Conservation (phyloP, 2,113 vertebrate genomes). For the Pomatostomus ruficeps region DNA sequence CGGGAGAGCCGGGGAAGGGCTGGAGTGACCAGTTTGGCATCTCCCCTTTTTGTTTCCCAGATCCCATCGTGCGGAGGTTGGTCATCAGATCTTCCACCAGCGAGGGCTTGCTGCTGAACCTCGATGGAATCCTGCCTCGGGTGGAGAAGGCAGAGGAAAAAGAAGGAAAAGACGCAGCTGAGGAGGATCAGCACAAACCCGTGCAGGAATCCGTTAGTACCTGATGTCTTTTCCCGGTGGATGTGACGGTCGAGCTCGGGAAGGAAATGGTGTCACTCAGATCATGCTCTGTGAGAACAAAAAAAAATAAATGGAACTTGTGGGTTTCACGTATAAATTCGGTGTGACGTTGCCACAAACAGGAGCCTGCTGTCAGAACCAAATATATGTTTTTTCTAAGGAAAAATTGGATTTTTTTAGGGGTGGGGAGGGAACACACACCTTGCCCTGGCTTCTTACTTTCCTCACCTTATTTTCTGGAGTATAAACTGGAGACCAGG, state of each 20-base stretch:
- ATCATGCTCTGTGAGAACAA: not conserved
- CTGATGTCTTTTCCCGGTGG: not conserved
- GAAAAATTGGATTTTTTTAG: not conserved
- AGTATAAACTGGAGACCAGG: accelerated
- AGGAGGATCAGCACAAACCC: not conserved
- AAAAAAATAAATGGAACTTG: not conserved
- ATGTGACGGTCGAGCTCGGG: not conserved
- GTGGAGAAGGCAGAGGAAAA: not conserved
- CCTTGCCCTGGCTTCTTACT: not conserved
- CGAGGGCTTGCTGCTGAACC: slow-evolving; percentile 79
- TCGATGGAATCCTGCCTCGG: slow-evolving; percentile 69
- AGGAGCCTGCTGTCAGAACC: not conserved
- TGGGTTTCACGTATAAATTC: not conserved
- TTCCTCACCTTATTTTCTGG: not conserved
- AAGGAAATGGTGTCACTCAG: not conserved
- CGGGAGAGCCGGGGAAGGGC: not conserved
- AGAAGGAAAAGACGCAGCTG: not conserved
- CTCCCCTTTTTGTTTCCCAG: slow-evolving; percentile 60
- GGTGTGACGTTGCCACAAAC: not conserved
- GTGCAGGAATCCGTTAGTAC: not conserved
- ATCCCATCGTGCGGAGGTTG: slow-evolving; percentile 77
- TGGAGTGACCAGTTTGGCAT: not conserved
- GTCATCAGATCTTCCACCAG: slow-evolving; percentile 81
- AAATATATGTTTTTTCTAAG: not conserved
- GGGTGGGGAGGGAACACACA: accelerated